Conservation (phyloP, 92 coral and sea anemone genomes). For the Zoanthus sociatus region DNA sequence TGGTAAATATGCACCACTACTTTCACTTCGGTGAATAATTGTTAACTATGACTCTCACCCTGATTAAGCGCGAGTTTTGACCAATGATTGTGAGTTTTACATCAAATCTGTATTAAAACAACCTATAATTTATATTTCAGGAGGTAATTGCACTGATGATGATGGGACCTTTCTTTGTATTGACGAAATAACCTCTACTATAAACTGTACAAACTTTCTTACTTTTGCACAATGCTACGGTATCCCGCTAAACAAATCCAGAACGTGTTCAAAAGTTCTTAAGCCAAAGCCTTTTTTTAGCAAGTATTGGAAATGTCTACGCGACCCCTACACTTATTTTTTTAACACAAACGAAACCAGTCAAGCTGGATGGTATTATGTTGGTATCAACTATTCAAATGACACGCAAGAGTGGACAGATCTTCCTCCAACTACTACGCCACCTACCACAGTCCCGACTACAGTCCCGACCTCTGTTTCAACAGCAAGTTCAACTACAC, state of each 20-base stretch:
- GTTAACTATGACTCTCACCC: no score
- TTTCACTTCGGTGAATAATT: no score
- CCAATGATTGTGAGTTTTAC: no score
- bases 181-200: not conserved
- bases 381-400: slow-evolving; percentile 18
- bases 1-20: no score
- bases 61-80: no score
- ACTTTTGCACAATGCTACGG: slow-evolving; percentile 5
- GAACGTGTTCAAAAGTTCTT: slow-evolving; percentile 4
- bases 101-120: not conserved
- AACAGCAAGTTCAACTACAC: not conserved
- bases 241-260: not conserved
- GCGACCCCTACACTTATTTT: slow-evolving; percentile 20
- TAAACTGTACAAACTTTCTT: slow-evolving; percentile 16
- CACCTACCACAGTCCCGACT: not conserved
- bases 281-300: slow-evolving; percentile 6
- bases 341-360: slow-evolving; percentile 24
- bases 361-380: slow-evolving; percentile 17
- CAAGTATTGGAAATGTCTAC: slow-evolving; percentile 36
- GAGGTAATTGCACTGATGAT: slow-evolving; percentile 20
- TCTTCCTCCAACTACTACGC: slow-evolving; percentile 6
- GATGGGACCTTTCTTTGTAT: not conserved
- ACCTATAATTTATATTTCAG: not conserved
- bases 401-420: slow-evolving; percentile 44
- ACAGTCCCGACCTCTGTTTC: not conserved